Evolutionary conservation across 1,140 invertebrate species (phyloP), one percentile per base, ranked within the genome.

Genomic region (Camponotus pennsylvanicus): DNA sequence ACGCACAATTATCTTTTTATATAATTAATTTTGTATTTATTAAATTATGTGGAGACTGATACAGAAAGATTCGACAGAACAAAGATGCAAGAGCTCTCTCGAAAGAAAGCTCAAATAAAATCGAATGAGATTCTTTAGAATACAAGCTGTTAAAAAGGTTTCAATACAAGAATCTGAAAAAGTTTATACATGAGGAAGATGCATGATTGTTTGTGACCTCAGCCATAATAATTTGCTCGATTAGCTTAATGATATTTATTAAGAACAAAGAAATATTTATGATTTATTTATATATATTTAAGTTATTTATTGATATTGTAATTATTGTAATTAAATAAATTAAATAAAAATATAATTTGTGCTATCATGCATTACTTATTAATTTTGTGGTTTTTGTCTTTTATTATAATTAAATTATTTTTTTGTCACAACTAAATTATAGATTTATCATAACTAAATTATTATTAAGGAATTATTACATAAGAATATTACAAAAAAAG

Each of bases 241-340:
- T 71, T 88, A 88, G 66, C 42, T 57, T 90, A 84, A 86, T 59
- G 21, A 61, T 86, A 86, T 89, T 90, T 87, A 78, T 78, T 87
- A 82, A 82, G 85, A 73, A 57, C 45, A 21, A n/a, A 55, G 55
- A 34, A 45, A 32, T 86, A 90, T 83, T 86, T 86, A 90, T 82
- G 15, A 82, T 73, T 70, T 85, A 55, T 75, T n/a, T 77, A 73
- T 2, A 27, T 27, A 49, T 85, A 88, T 88, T 88, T 85, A 89
- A 90, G 77, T 91, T 88, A 91, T 90, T 91, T 90, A 90, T 91
- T 90, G 75, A 85, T 32, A 21, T 7, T 90, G 85, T 90, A 90
- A 85, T 89, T 27, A 27, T 27, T 27, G 27, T 27, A 27, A 27
- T 27, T 90, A 89, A 76, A 73, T 3, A 9, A 84, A 80, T 75